A percentile compares a stretch with the other conserved stretches of the same genome.
phyloP scores from a whole-genome alignment of 2,888 invertebrate species.

The Hirtodrosophila histrioides region DNA sequence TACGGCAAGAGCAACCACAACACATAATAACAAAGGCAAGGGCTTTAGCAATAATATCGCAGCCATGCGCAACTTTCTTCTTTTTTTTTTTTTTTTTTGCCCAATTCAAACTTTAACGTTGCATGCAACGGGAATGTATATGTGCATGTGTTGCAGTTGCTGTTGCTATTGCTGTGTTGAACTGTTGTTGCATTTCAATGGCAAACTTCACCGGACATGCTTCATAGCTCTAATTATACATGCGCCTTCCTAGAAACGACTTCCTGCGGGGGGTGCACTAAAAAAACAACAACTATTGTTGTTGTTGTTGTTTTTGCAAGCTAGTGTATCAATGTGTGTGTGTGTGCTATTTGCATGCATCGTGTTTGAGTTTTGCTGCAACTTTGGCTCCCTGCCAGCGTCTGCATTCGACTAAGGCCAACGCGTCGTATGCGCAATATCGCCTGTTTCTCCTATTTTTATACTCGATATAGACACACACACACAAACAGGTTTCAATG shows the following conservation, averaged over 20 bases:
- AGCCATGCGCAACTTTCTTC: slow-evolving; percentile 28
- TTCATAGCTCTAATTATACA: slow-evolving; percentile 81
- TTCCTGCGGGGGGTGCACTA: slow-evolving; percentile 55
- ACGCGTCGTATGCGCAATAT: slow-evolving; percentile 58
- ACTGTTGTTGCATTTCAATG: slow-evolving; percentile 72
- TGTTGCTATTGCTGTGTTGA: slow-evolving; percentile 24
- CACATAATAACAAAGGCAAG: slow-evolving; percentile 23
- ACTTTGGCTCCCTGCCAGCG: slow-evolving; percentile 53
- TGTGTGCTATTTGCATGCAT: slow-evolving; percentile 27
- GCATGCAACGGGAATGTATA: slow-evolving; percentile 25
- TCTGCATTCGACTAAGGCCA: slow-evolving; percentile 19
- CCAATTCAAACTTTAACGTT: slow-evolving; percentile 65
- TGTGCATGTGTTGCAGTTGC: slow-evolving; percentile 17
- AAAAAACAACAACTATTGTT: slow-evolving; percentile 31
- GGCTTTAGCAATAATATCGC: slow-evolving; percentile 55
- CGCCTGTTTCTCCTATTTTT: slow-evolving; percentile 16
- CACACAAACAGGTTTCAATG: background rate
- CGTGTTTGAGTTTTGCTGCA: slow-evolving; percentile 41
- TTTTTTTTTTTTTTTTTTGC: slow-evolving; percentile 32
- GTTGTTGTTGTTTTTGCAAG: slow-evolving; percentile 27
- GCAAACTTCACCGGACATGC: slow-evolving; percentile 79
- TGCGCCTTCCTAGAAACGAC: slow-evolving; percentile 73
- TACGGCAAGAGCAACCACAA: slow-evolving; percentile 3
- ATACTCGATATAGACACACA: too few relatives aligned
- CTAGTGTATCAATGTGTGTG: slow-evolving; percentile 9